These are phyloP conservation scores for Bursaphelenchus mucronatus DNA, from an alignment of 1,140 invertebrate genomes.

Conservation along the genomic window DNA sequence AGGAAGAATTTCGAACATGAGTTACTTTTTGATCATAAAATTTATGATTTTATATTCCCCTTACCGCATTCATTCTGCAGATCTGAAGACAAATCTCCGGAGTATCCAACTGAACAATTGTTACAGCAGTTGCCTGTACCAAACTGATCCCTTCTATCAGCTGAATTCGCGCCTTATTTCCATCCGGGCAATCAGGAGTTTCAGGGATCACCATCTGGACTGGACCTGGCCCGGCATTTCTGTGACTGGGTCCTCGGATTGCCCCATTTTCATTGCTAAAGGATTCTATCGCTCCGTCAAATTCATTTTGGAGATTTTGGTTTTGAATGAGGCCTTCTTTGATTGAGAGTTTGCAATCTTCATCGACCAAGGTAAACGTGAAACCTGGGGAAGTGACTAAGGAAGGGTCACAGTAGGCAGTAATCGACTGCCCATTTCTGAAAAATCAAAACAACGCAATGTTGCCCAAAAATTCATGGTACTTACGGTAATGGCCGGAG, in stretches of 20 bases:
- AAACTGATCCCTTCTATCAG: constrained; percentile 43
- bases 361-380: background rate
- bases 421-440: no score
- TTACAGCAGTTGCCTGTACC: constrained; percentile 19
- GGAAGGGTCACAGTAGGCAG: background rate
- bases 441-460: no score
- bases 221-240: background rate
- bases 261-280: background rate
- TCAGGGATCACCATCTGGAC: constrained; percentile 15
- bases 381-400: background rate
- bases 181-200: constrained; percentile 38
- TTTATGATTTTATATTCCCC: background rate
- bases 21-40: background rate
- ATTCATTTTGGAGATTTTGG: constrained; percentile 1
- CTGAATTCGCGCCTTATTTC: constrained; percentile 25
- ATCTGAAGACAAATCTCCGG: constrained; percentile 42
- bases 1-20: no score
- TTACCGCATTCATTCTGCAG: constrained; percentile 35
- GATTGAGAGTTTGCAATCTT: no score
- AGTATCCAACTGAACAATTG: constrained; percentile 34
- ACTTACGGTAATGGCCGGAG: no score
- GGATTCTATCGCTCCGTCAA: constrained; percentile 2
- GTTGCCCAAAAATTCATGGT: no score
- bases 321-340: background rate
- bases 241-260: background rate